Conservation (phyloP, 2,113 vertebrate genomes). For the Rhinopithecus roxellana region DNA sequence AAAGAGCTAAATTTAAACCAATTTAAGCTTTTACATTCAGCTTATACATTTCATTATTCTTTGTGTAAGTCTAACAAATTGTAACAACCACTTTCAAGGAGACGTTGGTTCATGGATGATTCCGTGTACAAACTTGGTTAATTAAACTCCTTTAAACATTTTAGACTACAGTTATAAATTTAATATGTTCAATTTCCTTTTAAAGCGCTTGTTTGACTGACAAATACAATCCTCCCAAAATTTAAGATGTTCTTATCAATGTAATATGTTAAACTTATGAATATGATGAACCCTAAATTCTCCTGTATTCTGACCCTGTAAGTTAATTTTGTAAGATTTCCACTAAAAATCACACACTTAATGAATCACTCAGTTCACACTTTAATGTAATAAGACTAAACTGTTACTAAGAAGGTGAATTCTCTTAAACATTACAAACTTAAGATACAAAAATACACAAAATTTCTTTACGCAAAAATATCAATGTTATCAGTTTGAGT, state of each 20-base stretch:
- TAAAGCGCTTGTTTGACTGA: slow-evolving; percentile 21
- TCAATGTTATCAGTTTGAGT: background rate
- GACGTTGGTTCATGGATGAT: slow-evolving; percentile 48
- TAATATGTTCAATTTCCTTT: slow-evolving; percentile 35
- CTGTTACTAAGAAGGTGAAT: background rate
- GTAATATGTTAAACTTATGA: slow-evolving; percentile 31
- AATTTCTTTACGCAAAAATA: background rate
- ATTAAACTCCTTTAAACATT: slow-evolving; percentile 57
- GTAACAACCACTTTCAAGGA: slow-evolving; percentile 34
- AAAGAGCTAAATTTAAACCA: background rate
- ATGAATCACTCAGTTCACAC: background rate
- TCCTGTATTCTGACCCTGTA: slow-evolving; percentile 9
- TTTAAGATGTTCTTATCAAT: slow-evolving; percentile 13
- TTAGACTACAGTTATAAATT: slow-evolving; percentile 49
- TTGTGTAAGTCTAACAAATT: background rate
- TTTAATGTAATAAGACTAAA: background rate
- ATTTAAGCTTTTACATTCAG: background rate
- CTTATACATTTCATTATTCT: slow-evolving; percentile 13
- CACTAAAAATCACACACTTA: background rate
- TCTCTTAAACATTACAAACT: background rate
- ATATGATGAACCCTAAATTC: background rate
- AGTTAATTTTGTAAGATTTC: slow-evolving; percentile 41
- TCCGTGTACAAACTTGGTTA: slow-evolving; percentile 55
- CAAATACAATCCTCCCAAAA: slow-evolving; percentile 41
- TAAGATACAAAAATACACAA: background rate